Evolutionary conservation across 2,113 vertebrate genomes (phyloP).

Genomic region (Hypanus sabinus): DNA sequence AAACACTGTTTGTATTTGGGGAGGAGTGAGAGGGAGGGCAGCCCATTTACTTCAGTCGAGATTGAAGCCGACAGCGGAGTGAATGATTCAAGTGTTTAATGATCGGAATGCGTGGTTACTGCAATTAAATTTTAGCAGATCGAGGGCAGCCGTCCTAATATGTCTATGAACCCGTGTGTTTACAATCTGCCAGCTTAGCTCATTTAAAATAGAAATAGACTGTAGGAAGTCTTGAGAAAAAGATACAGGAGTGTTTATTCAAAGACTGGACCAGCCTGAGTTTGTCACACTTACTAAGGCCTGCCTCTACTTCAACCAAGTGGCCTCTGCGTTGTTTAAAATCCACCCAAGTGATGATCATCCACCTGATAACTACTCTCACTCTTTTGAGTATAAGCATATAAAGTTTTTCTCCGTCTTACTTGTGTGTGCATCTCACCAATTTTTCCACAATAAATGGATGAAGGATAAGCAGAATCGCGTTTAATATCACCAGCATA

Average conservation of each 20-base stretch:
- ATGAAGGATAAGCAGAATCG: neutral
- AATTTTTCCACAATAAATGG: neutral
- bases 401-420: too few species aligned
- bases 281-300: neutral
- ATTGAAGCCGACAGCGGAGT: neutral
- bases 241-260: neutral
- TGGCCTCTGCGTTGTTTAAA: neutral
- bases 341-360: neutral
- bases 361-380: neutral
- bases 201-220: neutral
- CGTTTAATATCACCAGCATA: too few species aligned
- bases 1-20: neutral
- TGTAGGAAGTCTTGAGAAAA: neutral
- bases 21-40: neutral
- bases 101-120: neutral
- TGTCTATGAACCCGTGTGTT: neutral
- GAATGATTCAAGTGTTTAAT: neutral
- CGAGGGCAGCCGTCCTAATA: neutral
- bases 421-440: neutral
- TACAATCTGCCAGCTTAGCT: neutral
- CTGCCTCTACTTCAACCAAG: neutral
- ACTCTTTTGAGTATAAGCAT: neutral
- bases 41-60: neutral
- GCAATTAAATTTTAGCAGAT: neutral
- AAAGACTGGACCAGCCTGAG: neutral